Evolutionary conservation across 2,888 invertebrate species (phyloP).

Genomic region (Saturnia japonica): DNA sequence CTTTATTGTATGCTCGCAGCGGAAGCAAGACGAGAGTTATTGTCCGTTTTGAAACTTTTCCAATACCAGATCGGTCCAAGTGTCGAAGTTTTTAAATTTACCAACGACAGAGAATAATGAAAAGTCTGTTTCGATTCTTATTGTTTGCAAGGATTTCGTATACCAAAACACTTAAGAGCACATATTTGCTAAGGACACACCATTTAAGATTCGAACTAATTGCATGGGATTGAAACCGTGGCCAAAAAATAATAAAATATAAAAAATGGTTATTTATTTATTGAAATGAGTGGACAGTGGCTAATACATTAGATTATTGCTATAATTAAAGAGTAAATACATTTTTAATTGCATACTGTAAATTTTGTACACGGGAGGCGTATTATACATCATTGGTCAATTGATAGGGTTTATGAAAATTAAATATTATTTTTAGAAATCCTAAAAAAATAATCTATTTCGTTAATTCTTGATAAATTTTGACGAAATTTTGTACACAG

Average conservation of each 20-base stretch:
- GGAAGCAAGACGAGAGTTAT: background rate
- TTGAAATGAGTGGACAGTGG: no score
- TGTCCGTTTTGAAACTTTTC: slow-evolving; percentile 16
- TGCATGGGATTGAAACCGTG: background rate
- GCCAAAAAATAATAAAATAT: background rate
- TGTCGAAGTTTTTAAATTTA: slow-evolving; percentile 13
- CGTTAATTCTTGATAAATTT: no score
- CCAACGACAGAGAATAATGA: background rate
- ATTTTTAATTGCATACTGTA: no score
- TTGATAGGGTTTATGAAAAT: no score
- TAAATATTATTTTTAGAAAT: no score
- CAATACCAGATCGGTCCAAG: slow-evolving; percentile 17
- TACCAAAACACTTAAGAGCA: background rate
- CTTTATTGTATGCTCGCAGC: background rate
- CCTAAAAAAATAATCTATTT: no score
- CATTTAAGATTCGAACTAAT: background rate
- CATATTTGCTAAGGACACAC: background rate
- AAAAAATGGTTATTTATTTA: no score
- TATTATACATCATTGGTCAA: no score
- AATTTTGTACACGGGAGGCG: no score
- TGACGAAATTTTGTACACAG: no score
- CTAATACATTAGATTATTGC: no score
- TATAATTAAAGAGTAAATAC: no score
- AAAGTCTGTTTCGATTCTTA: background rate
- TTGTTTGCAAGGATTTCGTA: background rate